Percentiles rank a stretch among this genome's conserved stretches.
These are phyloP conservation scores for Camelus bactrianus DNA, from an alignment of 2,113 vertebrate species.

Conservation along the genomic window DNA sequence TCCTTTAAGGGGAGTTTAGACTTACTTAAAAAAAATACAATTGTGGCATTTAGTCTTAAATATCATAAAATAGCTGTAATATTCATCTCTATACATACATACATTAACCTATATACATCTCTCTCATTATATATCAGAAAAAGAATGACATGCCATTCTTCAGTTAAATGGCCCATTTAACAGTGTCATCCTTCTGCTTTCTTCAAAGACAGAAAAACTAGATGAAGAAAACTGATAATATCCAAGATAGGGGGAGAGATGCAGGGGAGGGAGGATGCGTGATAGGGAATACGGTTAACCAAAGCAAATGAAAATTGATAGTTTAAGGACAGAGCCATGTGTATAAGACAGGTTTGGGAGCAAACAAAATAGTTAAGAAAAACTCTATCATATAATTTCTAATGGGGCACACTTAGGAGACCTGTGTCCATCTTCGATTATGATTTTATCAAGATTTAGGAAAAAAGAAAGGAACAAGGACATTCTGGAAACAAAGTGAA, in stretches of 20 bases:
- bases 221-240: conserved; percentile 41
- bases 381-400: conserved; percentile 4
- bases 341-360: background rate
- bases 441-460: background rate
- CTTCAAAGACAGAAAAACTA: conserved; percentile 56
- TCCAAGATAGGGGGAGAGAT: conserved; percentile 20
- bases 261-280: background rate
- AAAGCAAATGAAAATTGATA: conserved; percentile 13
- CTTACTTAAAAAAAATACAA: conserved; percentile 65
- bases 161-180: conserved; percentile 60
- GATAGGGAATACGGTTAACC: background rate
- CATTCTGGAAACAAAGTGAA: background rate
- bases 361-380: conserved; percentile 29
- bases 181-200: conserved; percentile 48
- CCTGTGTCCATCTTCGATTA: background rate
- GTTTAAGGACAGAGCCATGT: background rate
- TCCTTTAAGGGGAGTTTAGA: conserved; percentile 78
- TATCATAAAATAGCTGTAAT: conserved; percentile 77
- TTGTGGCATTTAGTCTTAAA: conserved; percentile 78
- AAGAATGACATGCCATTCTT: conserved; percentile 36
- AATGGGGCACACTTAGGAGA: background rate
- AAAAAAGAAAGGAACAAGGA: conserved; percentile 12
- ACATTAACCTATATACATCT: conserved; percentile 65
- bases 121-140: conserved; percentile 56
- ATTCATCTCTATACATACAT: conserved; percentile 73